A percentile compares a stretch with the other conserved stretches of the same genome.
These are phyloP conservation scores for Phortica okadai DNA, from an alignment of 2,888 invertebrate species.

Conservation along the genomic window DNA sequence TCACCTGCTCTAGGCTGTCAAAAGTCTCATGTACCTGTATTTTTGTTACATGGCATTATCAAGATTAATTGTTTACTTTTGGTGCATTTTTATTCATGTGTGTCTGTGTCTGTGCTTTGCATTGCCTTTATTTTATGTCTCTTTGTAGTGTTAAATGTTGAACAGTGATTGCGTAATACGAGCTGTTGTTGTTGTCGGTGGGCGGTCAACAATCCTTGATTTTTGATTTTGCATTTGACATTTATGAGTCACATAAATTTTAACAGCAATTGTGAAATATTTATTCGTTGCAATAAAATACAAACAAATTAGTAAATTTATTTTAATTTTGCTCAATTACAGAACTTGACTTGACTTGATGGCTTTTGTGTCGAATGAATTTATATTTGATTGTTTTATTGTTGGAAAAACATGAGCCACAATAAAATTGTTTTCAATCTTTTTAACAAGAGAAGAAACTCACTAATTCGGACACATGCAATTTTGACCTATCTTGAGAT, in stretches of 20 bases:
- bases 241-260: conserved; percentile 67
- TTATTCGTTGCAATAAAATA: conserved; percentile 59
- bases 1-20: conserved; percentile 33
- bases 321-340: neutral
- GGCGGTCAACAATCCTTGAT: conserved; percentile 28
- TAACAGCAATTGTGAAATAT: conserved; percentile 33
- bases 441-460: too few relatives aligned
- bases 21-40: conserved; percentile 50
- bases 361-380: neutral
- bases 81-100: neutral
- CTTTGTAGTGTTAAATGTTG: conserved; percentile 19
- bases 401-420: too few relatives aligned
- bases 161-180: neutral
- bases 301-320: neutral
- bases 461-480: too few relatives aligned
- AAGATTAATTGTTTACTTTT: conserved; percentile 53
- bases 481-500: too few relatives aligned
- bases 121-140: neutral
- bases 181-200: neutral
- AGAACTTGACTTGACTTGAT: neutral
- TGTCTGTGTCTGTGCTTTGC: conserved; percentile 12
- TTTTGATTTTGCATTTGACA: conserved; percentile 59
- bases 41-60: conserved; percentile 56
- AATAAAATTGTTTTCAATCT: too few relatives aligned
- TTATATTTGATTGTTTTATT: neutral